Evolutionary conservation across 2,888 invertebrate species (phyloP).

Genomic region (Cynaeus angustus): DNA sequence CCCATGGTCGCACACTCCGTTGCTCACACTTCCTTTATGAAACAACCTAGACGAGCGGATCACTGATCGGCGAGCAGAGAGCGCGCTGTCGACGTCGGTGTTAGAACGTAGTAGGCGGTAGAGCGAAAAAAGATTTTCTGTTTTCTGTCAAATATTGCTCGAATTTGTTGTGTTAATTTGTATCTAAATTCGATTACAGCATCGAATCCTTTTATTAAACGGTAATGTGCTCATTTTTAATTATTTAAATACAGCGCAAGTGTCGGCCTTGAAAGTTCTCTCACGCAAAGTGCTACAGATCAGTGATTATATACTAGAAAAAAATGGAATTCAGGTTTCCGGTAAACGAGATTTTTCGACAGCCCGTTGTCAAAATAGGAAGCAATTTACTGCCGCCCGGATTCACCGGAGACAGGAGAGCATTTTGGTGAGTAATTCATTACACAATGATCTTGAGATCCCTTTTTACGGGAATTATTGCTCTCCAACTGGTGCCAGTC

Average conservation of each 20-base stretch:
- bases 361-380: conserved; percentile 73
- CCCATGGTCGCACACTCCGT: conserved; percentile 38
- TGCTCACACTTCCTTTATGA: conserved; percentile 31
- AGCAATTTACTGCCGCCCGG: conserved; percentile 74
- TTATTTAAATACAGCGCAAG: conserved; percentile 26
- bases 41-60: conserved; percentile 12
- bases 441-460: no score
- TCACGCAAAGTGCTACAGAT: conserved; percentile 35
- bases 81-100: conserved; percentile 39
- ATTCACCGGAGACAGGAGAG: conserved; percentile 74
- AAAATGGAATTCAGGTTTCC: conserved; percentile 76
- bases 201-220: conserved; percentile 10
- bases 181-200: conserved; percentile 23
- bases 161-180: conserved; percentile 10
- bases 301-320: conserved; percentile 26
- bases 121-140: conserved; percentile 37
- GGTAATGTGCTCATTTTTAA: conserved; percentile 23
- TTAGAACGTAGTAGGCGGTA: conserved; percentile 21
- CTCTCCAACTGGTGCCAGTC: not conserved
- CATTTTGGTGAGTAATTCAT: conserved; percentile 70
- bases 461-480: no score
- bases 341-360: conserved; percentile 73
- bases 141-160: conserved; percentile 52
- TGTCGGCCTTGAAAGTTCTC: conserved; percentile 43
- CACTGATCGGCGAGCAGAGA: conserved; percentile 23